Evolutionary conservation across 2,888 invertebrate genomes (phyloP), one percentile per base, ranked within the genome.

Genomic region (Anagyrus pseudococci): DNA sequence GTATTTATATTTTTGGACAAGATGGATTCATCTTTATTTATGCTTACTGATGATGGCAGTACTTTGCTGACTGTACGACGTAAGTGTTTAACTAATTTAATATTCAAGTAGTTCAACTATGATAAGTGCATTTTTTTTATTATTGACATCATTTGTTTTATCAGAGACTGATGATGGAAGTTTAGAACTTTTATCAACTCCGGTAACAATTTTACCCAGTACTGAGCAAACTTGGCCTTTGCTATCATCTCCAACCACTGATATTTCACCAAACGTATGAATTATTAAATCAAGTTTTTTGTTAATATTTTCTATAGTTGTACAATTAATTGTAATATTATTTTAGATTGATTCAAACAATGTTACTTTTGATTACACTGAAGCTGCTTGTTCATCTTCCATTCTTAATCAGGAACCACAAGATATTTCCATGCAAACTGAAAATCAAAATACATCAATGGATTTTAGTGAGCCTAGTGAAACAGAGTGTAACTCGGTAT

Each of bases 31-130:
- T 23, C 72, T 6, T 40, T 74, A 50, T 72, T 77, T 58, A 71
- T 78, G 41, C 71, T 77, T 10, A 72, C 75, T 0, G 76, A 78
- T 4, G 78, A 78, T 64, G 76, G 77, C 22, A 68, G 72, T 19
- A 72, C 77, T 0, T 64, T 78, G 17, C 58, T 78, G 8, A 73
- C 77, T 23, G 70, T 78, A 15, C 69, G 73, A 48, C 75, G 78
- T 75, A 61, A 68, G 62, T 56, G 50, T 47, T n/a, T n/a, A 26
- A 15, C 25, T 26, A 29, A 23, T 59, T 64, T 29, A 55, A 48
- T 54, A 20, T n/a, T 29, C 6, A 13, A 7, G 20, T 4, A 19
- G 7, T 22, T 3, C n/a, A n/a, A 46, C n/a, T 19, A 6, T 10
- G 22, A 3, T 22, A 10, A 19, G 23, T 26, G 22, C 4, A 20